Percentiles rank a stretch among this genome's conserved stretches.
These are phyloP conservation scores for Limnothrissa miodon DNA, from an alignment of 2,113 vertebrate species.

Conservation along the genomic window DNA sequence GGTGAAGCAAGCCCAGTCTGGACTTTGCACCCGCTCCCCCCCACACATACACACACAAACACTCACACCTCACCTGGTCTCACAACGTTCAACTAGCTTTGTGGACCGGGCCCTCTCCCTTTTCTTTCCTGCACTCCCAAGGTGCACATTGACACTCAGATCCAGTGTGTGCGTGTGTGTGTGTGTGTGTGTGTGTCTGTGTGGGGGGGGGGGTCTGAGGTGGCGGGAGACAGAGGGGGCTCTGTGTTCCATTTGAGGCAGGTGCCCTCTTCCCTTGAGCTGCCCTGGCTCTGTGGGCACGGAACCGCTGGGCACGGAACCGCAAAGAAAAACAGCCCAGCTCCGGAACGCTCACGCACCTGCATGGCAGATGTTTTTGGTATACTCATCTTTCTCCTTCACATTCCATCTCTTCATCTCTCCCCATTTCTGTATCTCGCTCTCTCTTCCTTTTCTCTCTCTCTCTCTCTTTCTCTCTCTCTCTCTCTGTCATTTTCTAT, in stretches of 20 bases:
- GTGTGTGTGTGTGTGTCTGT: too few species aligned
- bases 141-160: background rate
- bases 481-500: background rate
- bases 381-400: background rate
- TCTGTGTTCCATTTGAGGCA: background rate
- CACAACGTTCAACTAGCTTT: too few species aligned
- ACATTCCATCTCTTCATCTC: constrained; percentile 1
- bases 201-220: background rate
- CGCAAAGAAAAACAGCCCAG: background rate
- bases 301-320: background rate
- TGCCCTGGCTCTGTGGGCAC: background rate
- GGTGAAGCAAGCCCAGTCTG: constrained; percentile 19
- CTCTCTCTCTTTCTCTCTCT: background rate
- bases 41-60: background rate
- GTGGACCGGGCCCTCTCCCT: too few species aligned
- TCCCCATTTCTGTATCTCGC: background rate
- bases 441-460: background rate
- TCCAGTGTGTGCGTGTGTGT: too few species aligned
- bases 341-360: background rate
- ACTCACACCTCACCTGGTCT: background rate
- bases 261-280: background rate
- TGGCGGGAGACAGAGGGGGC: background rate
- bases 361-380: background rate
- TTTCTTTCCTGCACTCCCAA: background rate
- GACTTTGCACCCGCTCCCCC: background rate